Evolutionary conservation across 2,888 invertebrate genomes (phyloP).

Genomic region (Calameuta pallipes): DNA sequence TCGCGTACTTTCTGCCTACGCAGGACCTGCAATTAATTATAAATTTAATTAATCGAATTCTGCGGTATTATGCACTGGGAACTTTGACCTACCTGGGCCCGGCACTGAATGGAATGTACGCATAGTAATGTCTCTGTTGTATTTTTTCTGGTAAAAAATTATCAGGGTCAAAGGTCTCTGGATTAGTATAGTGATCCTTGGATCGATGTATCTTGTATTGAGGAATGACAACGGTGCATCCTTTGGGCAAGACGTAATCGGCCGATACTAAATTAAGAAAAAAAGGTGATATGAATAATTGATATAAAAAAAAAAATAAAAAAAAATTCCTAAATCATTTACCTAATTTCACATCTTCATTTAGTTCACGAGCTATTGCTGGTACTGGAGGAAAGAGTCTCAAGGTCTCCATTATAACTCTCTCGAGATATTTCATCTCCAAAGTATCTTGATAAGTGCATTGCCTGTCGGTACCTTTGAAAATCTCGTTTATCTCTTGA

Average conservation of each 20-base stretch:
- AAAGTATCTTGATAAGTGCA: constrained; percentile 84
- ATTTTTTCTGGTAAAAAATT: constrained; percentile 86
- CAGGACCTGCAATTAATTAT: constrained; percentile 67
- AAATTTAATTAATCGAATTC: background rate
- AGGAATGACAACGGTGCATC: constrained; percentile 76
- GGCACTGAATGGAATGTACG: constrained; percentile 85
- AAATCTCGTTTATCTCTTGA: constrained; percentile 80
- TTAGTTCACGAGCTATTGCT: constrained; percentile 78
- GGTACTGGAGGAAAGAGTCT: constrained; percentile 86
- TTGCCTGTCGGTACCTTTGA: constrained; percentile 80
- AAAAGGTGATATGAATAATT: background rate
- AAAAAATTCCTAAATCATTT: constrained; percentile 48
- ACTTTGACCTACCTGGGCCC: constrained; percentile 72
- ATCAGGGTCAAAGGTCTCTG: constrained; percentile 83
- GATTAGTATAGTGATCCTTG: constrained; percentile 79
- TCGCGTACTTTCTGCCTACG: constrained; percentile 82
- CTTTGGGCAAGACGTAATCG: constrained; percentile 76
- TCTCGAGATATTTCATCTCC: constrained; percentile 88
- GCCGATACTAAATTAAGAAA: constrained; percentile 68
- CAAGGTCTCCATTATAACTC: constrained; percentile 83
- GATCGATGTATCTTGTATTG: constrained; percentile 79
- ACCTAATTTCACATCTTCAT: constrained; percentile 79
- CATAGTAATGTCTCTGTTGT: constrained; percentile 82
- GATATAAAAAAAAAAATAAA: constrained; percentile 3
- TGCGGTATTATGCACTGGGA: background rate